Base-by-base conservation (phyloP, 1,140 invertebrate species). In the Ostrea denselamellosa region DNA sequence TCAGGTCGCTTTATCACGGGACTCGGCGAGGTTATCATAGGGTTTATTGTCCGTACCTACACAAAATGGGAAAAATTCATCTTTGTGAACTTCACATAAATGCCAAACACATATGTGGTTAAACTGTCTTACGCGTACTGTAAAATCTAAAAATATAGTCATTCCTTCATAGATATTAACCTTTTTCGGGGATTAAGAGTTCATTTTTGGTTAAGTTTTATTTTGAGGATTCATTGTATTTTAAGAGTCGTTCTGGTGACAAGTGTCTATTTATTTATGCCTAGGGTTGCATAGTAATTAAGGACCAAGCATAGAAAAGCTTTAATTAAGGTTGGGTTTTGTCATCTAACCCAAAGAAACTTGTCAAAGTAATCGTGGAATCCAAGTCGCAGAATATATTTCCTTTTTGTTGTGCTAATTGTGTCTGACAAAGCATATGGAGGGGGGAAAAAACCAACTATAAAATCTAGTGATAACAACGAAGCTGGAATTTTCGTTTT, bases 311-410 rank as follows among this genome's bases (percentile, higher is more conserved):
- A 25, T 28, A 77, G 28, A 77, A 28, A 77, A 77, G 14, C 68
- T 77, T 77, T 77, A 77, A 77, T 77, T 28, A 77, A 77, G 28
- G 68, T 77, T 34, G 68, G 25, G 22, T 77, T 77, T 5, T 77
- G 68, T 77, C 68, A 77, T 14, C 25, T 77, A 28, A 8, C 12
- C 28, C 28, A 14, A 77, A 9, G 28, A 77, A 77, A 62, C 14
- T 25, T 77, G 68, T 28, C 68, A 77, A 28, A 77, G 68, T 25
- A 77, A 10, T 25, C 68, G n/a, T 28, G 22, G 68, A 71, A 71
- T 77, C 68, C 68, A 10, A 34, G 25, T 77, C 14, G 14, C 28
- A 34, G 68, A 28, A 19, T 19, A 12, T 58, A 62, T 19, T 62
- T 9, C 14, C 68, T 4, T 25, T 77, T 28, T n/a, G 8, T 68